A percentile compares a stretch with the other conserved stretches of the same genome.
phyloP scores from a whole-genome alignment of 2,797 vertebrate genomes.

The Prionace glauca region DNA sequence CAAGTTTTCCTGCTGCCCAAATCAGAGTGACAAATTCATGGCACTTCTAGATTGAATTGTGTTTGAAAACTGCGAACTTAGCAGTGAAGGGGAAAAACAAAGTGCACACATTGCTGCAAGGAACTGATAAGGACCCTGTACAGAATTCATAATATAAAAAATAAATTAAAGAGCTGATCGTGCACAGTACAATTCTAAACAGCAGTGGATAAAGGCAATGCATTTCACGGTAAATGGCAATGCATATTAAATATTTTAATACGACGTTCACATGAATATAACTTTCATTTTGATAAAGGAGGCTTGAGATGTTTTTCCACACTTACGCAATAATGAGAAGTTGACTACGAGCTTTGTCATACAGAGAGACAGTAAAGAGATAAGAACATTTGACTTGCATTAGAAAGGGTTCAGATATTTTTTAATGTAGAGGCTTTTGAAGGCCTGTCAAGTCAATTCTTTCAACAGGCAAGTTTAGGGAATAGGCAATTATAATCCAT shows the following conservation, averaged over 20 bases:
- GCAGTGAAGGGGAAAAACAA: not conserved
- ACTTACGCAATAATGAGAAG: not conserved
- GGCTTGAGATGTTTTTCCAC: not conserved
- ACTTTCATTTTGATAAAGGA: not conserved
- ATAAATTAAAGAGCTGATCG: not conserved
- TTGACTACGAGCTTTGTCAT: not conserved
- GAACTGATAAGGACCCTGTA: conserved; percentile 9
- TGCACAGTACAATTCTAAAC: not conserved
- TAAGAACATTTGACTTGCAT: not conserved
- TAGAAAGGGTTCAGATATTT: not conserved
- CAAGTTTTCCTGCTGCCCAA: not conserved
- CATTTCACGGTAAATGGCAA: conserved; percentile 8
- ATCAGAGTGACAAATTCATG: not conserved
- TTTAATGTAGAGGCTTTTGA: not conserved
- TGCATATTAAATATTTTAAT: conserved; percentile 23
- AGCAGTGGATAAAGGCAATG: not conserved
- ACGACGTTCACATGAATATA: conserved; percentile 7
- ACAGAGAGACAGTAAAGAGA: not conserved
- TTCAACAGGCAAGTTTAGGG: not conserved
- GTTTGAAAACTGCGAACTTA: not conserved
- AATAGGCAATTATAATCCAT: not conserved
- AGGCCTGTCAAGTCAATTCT: conserved; percentile 1
- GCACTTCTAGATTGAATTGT: not conserved
- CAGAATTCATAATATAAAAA: not conserved
- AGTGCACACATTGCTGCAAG: not conserved